Evolutionary conservation across 2,888 invertebrate genomes (phyloP).

Genomic region (Pilophorus perplexus): DNA sequence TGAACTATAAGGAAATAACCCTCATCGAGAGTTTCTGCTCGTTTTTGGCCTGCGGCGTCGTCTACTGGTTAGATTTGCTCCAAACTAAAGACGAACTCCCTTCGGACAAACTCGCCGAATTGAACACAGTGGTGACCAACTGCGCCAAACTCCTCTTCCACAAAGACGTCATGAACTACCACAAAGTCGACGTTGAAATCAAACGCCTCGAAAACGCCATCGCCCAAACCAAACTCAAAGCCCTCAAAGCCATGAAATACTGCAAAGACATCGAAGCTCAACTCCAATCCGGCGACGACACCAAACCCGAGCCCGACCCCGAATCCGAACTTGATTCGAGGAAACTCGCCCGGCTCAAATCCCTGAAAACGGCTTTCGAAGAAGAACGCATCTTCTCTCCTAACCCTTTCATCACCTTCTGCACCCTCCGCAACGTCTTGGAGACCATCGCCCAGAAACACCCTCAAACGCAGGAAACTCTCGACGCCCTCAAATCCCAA

Average conservation of each 20-base stretch:
- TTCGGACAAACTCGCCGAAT: not conserved
- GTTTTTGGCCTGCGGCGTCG: conserved; percentile 40
- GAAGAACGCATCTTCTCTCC: conserved; percentile 46
- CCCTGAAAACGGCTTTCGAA: conserved; percentile 46
- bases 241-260: conserved; percentile 39
- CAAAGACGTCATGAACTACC: conserved; percentile 42
- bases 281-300: conserved; percentile 1
- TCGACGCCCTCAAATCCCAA: conserved; percentile 11
- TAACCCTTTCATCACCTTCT: conserved; percentile 47
- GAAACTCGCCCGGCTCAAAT: conserved; percentile 42
- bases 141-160: conserved; percentile 36
- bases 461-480: conserved; percentile 1
- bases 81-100: conserved; percentile 22
- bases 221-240: conserved; percentile 41
- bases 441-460: conserved; percentile 27
- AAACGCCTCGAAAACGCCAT: conserved; percentile 43
- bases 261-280: conserved; percentile 44
- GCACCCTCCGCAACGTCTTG: conserved; percentile 42
- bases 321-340: conserved; percentile 33
- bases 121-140: conserved; percentile 23
- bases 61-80: conserved; percentile 43
- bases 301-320: conserved; percentile 17
- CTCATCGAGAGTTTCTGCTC: conserved; percentile 35
- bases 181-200: conserved; percentile 42
- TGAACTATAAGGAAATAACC: conserved; percentile 15